phyloP scores from a whole-genome alignment of 2,888 invertebrate genomes.

The Pachymerium ferrugineum region DNA sequence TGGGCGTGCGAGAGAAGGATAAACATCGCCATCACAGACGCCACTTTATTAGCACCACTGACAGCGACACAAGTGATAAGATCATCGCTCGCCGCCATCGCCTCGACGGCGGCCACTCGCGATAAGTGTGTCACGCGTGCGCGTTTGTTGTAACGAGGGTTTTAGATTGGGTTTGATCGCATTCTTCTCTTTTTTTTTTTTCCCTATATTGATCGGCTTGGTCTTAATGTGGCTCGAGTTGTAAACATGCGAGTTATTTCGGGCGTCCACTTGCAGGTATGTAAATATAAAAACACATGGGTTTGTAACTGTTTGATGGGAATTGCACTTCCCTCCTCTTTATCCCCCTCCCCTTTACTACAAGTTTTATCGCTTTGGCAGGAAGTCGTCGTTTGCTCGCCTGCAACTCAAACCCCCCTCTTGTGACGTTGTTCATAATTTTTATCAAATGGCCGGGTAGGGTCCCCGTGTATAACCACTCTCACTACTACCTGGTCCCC shows the following conservation, averaged over 20 bases:
- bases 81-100: constrained; percentile 21
- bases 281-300: background rate
- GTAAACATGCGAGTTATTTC: background rate
- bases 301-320: too few species aligned
- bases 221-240: background rate
- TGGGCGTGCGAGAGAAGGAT: constrained; percentile 8
- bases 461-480: background rate
- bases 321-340: background rate
- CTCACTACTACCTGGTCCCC: constrained; percentile 2
- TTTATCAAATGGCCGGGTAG: background rate
- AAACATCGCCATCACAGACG: constrained; percentile 21
- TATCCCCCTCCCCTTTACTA: background rate
- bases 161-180: constrained; percentile 9
- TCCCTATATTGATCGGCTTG: constrained; percentile 6
- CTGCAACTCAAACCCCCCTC: background rate
- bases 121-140: background rate
- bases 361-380: background rate
- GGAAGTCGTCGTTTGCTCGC: constrained; percentile 17
- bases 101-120: constrained; percentile 9
- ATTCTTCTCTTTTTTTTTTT: constrained; percentile 1
- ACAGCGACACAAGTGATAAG: constrained; percentile 15
- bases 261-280: background rate
- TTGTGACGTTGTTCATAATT: constrained; percentile 15
- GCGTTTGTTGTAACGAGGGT: background rate
- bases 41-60: constrained; percentile 18